Evolutionary conservation across 2,797 vertebrate species (phyloP), one percentile per base, ranked within the genome.

Genomic region (Gallirallus australis): DNA sequence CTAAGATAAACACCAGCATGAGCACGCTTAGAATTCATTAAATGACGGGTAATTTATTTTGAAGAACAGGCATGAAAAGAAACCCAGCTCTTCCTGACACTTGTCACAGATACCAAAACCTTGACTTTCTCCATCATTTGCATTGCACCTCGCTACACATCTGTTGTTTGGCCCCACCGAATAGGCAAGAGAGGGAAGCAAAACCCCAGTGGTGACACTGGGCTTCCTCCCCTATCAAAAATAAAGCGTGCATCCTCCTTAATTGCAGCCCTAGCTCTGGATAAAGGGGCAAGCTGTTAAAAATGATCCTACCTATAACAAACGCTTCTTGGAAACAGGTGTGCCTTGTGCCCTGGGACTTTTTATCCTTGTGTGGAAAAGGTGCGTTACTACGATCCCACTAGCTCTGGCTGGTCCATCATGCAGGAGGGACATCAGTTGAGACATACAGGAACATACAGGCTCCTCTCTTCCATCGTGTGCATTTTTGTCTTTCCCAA

Each of bases 341-440:
- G 2, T 16, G 9, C 33, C 37, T 78, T 15, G 5, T 59, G 31
- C 30, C 57, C 65, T 1, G 8, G 42, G 39, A 30, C 11, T 14
- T 61, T 45, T 56, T 42, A 53, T 23, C 68, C 30, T 52, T 4
- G 5, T 13, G 21, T 7, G 25, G 52, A 60, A 60, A 56, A 39
- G 25, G 19, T n/a, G 28, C 1, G 1, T 54, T 63, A 19, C 21
- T 7, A 6, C 2, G 1, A 60, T 11, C 11, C 18, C 2, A 0
- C 68, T 35, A 31, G 18, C 25, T 33, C 71, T 64, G 65, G 39
- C 57, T 40, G 37, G 48, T 39, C 64, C 66, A 31, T 59, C 48
- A 28, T 47, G 23, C 37, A 16, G 37, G 8, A 45, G 50, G 9
- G 37, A 47, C 30, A 6, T 20, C 1, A 2, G 31, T 12, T 66